Percentiles rank a stretch among this genome's conserved stretches.
Conservation (phyloP, 2,113 vertebrate species). For the Holacanthus passer region DNA sequence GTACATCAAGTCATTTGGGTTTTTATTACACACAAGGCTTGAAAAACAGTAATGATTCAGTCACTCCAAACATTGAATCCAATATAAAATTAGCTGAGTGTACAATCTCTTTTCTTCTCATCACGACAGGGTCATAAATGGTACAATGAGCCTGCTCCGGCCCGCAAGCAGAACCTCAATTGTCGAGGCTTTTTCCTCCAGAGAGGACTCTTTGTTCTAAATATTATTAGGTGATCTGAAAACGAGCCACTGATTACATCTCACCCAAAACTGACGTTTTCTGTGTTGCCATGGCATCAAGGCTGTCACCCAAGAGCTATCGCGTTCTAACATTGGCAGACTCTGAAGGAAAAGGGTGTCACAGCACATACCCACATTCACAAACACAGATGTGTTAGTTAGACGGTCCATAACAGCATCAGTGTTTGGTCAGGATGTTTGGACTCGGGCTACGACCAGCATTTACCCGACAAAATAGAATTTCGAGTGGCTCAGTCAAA, state of each 20-base stretch:
- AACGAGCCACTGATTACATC: slow-evolving; percentile 72
- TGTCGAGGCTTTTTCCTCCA: slow-evolving; percentile 16
- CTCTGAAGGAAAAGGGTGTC: slow-evolving; percentile 60
- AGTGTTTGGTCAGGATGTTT: slow-evolving; percentile 67
- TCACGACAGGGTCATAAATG: slow-evolving; percentile 34
- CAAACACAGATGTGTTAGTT: slow-evolving; percentile 67
- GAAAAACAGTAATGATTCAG: slow-evolving; percentile 25
- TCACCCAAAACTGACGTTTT: slow-evolving; percentile 71
- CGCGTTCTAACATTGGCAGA: slow-evolving; percentile 69
- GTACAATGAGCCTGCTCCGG: slow-evolving; percentile 23
- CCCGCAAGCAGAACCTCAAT: slow-evolving; percentile 23
- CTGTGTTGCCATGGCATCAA: slow-evolving; percentile 81
- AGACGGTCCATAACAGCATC: slow-evolving; percentile 34
- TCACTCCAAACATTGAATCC: slow-evolving; percentile 36
- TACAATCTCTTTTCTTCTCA: slow-evolving; percentile 27
- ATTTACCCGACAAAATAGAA: slow-evolving; percentile 61
- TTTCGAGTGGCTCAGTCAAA: slow-evolving; percentile 56
- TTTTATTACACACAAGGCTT: slow-evolving; percentile 40
- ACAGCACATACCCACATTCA: slow-evolving; percentile 59
- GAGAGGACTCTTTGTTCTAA: slow-evolving; percentile 56
- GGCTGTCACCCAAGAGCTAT: slow-evolving; percentile 80
- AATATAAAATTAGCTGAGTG: slow-evolving; percentile 55
- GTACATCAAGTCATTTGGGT: slow-evolving; percentile 51
- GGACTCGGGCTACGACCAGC: slow-evolving; percentile 38
- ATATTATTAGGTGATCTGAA: slow-evolving; percentile 69